phyloP scores from a whole-genome alignment of 2,113 vertebrate species.

The Hippocampus mohnikei region DNA sequence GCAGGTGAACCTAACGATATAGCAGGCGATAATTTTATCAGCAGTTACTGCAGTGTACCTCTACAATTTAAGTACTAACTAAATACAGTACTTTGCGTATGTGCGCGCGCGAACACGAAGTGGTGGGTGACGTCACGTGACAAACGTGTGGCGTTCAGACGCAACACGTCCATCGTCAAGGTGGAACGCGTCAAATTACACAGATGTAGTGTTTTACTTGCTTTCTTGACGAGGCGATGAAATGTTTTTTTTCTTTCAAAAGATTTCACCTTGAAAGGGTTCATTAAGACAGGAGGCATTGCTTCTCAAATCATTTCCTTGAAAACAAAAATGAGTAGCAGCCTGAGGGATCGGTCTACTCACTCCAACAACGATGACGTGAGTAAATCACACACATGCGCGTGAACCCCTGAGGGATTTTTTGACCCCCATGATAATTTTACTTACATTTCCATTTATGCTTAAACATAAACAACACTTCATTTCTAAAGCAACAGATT shows the following conservation, averaged over 20 bases:
- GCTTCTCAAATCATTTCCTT: neutral
- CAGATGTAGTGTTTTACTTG: neutral
- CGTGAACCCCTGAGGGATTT: neutral
- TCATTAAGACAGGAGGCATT: neutral
- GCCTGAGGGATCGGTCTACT: neutral
- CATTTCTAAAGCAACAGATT: neutral
- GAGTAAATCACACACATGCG: neutral
- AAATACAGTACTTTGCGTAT: neutral
- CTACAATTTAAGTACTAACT: neutral
- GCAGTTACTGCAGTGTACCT: too few species aligned
- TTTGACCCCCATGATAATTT: too few species aligned
- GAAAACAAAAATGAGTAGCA: neutral
- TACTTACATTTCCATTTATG: neutral
- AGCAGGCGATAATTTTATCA: too few species aligned
- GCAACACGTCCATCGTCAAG: slow-evolving; percentile 4
- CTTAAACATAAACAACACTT: neutral
- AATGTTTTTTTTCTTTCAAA: neutral
- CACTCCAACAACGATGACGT: neutral
- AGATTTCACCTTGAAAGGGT: neutral
- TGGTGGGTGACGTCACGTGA: neutral
- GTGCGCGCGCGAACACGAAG: neutral
- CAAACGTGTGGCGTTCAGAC: neutral
- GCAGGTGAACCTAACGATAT: neutral
- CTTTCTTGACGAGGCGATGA: neutral
- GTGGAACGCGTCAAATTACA: slow-evolving; percentile 2